Evolutionary conservation across 2,113 vertebrate species (phyloP).

Genomic region (Epinephelus fuscoguttatus): DNA sequence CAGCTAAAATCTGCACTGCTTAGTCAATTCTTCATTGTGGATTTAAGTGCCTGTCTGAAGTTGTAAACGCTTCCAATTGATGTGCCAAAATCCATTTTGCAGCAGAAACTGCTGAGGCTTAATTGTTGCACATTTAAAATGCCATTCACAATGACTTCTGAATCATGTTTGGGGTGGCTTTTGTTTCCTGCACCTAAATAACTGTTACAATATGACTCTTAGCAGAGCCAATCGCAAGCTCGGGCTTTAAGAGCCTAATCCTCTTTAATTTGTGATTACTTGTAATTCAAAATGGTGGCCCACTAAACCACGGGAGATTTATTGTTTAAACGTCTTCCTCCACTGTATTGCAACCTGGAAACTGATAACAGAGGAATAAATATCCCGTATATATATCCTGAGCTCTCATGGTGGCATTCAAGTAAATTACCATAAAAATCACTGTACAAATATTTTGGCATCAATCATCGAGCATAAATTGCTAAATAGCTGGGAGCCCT

Average conservation of each 20-base stretch:
- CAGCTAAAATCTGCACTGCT: slow-evolving; percentile 3
- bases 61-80: slow-evolving; percentile 35
- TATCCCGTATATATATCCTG: slow-evolving; percentile 53
- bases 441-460: slow-evolving; percentile 76
- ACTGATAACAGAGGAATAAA: slow-evolving; percentile 63
- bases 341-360: slow-evolving; percentile 65
- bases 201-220: slow-evolving; percentile 70
- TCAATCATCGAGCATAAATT: slow-evolving; percentile 70
- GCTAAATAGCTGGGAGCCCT: slow-evolving; percentile 72
- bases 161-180: slow-evolving; percentile 60
- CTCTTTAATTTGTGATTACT: slow-evolving; percentile 77
- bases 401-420: slow-evolving; percentile 68
- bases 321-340: slow-evolving; percentile 72
- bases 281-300: slow-evolving; percentile 76
- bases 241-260: slow-evolving; percentile 73
- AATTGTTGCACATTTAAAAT: slow-evolving; percentile 66
- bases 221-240: slow-evolving; percentile 64
- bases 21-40: slow-evolving; percentile 23
- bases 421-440: slow-evolving; percentile 75
- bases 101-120: slow-evolving; percentile 51
- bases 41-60: slow-evolving; percentile 39
- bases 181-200: slow-evolving; percentile 71
- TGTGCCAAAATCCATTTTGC: slow-evolving; percentile 54
- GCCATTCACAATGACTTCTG: slow-evolving; percentile 64
- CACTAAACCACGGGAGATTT: slow-evolving; percentile 70